These are phyloP conservation scores for Ormia ochracea DNA, from an alignment of 2,888 invertebrate genomes.

Conservation along the genomic window DNA sequence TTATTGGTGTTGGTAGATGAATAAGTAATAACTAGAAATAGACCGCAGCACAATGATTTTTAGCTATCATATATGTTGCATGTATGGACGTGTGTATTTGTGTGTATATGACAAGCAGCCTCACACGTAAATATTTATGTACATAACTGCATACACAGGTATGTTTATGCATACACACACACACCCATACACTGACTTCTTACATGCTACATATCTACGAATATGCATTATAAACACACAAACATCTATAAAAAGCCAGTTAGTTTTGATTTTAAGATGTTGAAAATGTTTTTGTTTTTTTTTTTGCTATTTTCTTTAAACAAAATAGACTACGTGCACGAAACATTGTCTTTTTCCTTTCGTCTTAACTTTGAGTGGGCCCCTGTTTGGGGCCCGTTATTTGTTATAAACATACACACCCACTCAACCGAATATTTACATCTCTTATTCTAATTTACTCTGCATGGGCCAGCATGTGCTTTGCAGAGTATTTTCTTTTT, in stretches of 20 bases:
- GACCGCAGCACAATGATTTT: neutral
- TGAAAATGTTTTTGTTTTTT: neutral
- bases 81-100: no score
- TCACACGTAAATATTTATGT: no score
- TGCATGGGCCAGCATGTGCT: constrained; percentile 5
- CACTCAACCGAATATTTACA: neutral
- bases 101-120: no score
- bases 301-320: neutral
- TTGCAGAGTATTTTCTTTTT: neutral
- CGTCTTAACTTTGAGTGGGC: neutral
- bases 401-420: constrained; percentile 18
- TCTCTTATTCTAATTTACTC: neutral
- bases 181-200: no score
- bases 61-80: neutral
- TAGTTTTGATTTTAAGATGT: neutral
- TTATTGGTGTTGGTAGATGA: no score
- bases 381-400: neutral
- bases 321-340: constrained; percentile 5
- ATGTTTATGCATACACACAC: no score
- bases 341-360: neutral
- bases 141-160: no score
- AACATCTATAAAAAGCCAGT: constrained; percentile 5
- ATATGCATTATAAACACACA: no score
- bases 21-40: constrained; percentile 16
- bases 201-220: no score